Conservation (phyloP, 2,113 vertebrate species). For the Dasypus novemcinctus region DNA sequence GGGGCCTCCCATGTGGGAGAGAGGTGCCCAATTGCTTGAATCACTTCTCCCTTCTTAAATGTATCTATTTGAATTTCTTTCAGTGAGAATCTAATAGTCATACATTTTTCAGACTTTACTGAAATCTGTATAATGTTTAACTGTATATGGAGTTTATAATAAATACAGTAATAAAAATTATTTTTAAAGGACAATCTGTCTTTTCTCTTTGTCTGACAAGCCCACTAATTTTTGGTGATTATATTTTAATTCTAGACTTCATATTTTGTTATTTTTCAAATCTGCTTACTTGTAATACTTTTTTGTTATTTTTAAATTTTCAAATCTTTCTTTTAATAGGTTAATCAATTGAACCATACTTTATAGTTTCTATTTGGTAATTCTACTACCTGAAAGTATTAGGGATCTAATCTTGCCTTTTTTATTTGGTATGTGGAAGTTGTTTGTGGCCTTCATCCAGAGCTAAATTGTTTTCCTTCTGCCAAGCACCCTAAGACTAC, state of each 20-base stretch:
- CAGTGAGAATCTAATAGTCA: neutral
- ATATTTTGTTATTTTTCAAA: neutral
- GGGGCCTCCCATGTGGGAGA: too few species aligned
- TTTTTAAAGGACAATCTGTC: too few species aligned
- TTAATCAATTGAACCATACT: neutral
- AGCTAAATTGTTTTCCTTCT: neutral
- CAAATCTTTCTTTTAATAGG: neutral
- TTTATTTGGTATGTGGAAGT: neutral
- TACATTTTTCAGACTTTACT: neutral
- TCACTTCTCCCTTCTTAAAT: neutral
- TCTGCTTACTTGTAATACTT: neutral
- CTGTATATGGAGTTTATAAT: neutral
- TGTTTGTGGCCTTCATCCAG: neutral
- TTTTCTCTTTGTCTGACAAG: too few species aligned
- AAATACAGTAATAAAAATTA: too few species aligned
- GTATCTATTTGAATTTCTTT: neutral
- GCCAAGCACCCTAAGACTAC: neutral
- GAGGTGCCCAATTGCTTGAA: too few species aligned
- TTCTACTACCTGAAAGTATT: too few species aligned
- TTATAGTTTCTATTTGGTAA: neutral
- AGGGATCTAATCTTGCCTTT: neutral
- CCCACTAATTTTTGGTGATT: neutral
- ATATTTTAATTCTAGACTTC: neutral
- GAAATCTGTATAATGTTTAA: neutral
- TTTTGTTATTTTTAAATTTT: neutral